A percentile compares a stretch with the other conserved stretches of the same genome.
phyloP scores from a whole-genome alignment of 1,140 invertebrate genomes.

The Sesamia nonagrioides region DNA sequence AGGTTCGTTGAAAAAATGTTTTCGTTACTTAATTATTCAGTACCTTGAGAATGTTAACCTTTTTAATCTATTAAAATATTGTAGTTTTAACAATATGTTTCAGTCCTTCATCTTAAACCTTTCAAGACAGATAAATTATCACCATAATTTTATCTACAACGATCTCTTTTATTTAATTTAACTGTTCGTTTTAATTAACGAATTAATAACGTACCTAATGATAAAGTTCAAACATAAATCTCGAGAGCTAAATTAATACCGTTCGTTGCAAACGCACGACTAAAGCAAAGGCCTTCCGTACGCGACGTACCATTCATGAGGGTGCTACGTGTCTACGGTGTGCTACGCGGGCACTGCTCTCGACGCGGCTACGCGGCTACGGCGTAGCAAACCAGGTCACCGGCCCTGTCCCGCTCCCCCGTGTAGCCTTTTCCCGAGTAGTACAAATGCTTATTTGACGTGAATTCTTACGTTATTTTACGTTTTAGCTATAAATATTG shows the following conservation, averaged over 20 bases:
- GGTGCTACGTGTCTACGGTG: slow-evolving; percentile 67
- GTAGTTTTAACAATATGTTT: too few relatives aligned
- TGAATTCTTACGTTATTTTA: slow-evolving; percentile 47
- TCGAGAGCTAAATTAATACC: not conserved
- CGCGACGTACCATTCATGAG: slow-evolving; percentile 50
- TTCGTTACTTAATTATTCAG: not conserved
- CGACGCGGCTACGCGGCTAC: slow-evolving; percentile 72
- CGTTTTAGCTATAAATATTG: slow-evolving; percentile 24
- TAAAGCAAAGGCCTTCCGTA: slow-evolving; percentile 12
- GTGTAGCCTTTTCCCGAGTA: slow-evolving; percentile 24
- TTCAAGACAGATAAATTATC: too few relatives aligned
- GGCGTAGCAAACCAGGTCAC: slow-evolving; percentile 80
- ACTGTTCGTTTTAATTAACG: too few relatives aligned
- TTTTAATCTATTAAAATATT: not conserved
- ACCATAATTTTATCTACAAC: too few relatives aligned
- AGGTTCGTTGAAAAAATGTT: not conserved
- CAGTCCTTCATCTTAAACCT: too few relatives aligned
- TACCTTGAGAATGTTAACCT: not conserved
- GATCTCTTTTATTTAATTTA: too few relatives aligned
- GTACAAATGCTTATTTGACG: slow-evolving; percentile 42
- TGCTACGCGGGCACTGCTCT: slow-evolving; percentile 74
- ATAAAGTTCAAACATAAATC: not conserved
- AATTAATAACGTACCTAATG: not conserved
- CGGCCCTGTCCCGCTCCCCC: slow-evolving; percentile 51
- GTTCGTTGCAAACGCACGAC: slow-evolving; percentile 4